Base-by-base conservation (phyloP, 2,113 vertebrate species). In the Xiphophorus maculatus region DNA sequence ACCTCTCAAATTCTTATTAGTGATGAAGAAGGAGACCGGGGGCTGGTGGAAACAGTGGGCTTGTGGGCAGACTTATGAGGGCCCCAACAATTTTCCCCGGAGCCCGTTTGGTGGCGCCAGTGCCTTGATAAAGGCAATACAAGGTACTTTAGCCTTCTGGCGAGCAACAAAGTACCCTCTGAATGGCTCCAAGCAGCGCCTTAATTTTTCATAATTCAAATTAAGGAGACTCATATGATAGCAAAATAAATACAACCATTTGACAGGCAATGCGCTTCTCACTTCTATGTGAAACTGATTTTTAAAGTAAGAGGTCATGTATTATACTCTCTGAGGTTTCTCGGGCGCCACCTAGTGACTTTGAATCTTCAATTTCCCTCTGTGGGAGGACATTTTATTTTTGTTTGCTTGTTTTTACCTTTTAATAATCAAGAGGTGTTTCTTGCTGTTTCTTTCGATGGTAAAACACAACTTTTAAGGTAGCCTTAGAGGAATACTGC, bases 91-190 rank as follows among this genome's bases (percentile, higher is more conserved):
- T 58, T 58, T 25, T n/a, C 48, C 48, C 48, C 2, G 48, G 48
- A 42, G 7, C 17, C 51, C 51, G 25, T 9, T 25, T 25, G 51
- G 22, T 58, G 51, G 22, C 22, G 51, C 51, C 9, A 58, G 51
- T n/a, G 51, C 17, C 51, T 19, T 11, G 51, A n/a, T 58, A 58
- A n/a, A 22, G n/a, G 4, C 22, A 25, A n/a, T 48, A 19, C 2
- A 11, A 10, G 51, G 25, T 10, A 11, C 22, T 19, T 58, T 11
- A 9, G 6, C 35, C 71, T 37, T 83, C 69, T 73, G 78, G 79
- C 29, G n/a, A 11, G 25, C 3, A 33, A 72, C 22, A 77, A 83
- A 81, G 87, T 74, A 14, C 87, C 75, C 1, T 19, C n/a, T 73
- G 22, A 51, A 58, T 44, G 5, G 13, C 37, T 58, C 22, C 51